Percentiles rank a stretch among this genome's conserved stretches.
phyloP scores from a whole-genome alignment of 1,140 invertebrate genomes.

The Spodoptera frugiperda region DNA sequence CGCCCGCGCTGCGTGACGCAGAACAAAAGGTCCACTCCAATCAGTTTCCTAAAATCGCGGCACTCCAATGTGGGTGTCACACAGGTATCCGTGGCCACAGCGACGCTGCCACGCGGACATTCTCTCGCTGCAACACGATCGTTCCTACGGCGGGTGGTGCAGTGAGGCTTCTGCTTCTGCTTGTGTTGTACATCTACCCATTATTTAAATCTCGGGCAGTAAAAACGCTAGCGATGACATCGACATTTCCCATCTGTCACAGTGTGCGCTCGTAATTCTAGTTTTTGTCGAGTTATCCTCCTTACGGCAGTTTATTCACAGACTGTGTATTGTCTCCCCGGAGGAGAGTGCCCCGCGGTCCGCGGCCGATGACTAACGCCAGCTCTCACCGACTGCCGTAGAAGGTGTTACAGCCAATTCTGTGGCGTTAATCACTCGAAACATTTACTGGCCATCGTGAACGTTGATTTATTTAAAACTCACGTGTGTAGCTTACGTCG shows the following conservation, averaged over 20 bases:
- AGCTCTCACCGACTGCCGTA: background rate
- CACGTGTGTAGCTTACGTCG: too few relatives aligned
- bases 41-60: background rate
- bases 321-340: constrained; percentile 20
- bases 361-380: background rate
- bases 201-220: constrained; percentile 31
- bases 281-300: constrained; percentile 34
- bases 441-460: background rate
- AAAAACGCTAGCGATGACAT: constrained; percentile 32
- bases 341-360: background rate
- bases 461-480: too few relatives aligned
- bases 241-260: constrained; percentile 47
- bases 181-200: background rate
- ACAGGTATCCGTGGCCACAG: background rate
- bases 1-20: background rate
- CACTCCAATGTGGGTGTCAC: background rate
- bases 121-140: too few relatives aligned
- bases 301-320: constrained; percentile 30
- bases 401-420: background rate
- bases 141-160: background rate
- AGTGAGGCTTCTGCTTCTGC: constrained; percentile 1
- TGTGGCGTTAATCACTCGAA: constrained; percentile 3
- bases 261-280: constrained; percentile 36
- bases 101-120: background rate
- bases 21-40: constrained; percentile 5